Evolutionary conservation across 2,888 invertebrate species (phyloP), one percentile per base, ranked within the genome.

Genomic region (Drosophila kuntzei): DNA sequence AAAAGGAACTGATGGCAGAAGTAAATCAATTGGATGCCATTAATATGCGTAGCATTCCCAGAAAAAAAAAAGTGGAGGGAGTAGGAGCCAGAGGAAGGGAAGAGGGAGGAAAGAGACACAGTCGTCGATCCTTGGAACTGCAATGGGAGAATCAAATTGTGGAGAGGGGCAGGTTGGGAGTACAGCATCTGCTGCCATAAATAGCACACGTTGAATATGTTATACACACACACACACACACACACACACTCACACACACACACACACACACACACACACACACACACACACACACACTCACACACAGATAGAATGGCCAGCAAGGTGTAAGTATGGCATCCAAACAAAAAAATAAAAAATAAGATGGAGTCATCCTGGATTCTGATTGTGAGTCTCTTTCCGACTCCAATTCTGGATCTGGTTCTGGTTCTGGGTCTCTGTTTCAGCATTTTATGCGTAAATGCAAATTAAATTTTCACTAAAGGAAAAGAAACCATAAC

Each of bases 21-120:
- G 83, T 77, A 72, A 83, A 86, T 84, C 87, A 83, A 84, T 84
- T 77, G 87, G 67, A 77, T 79, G 87, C 66, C 87, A 80, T 86
- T 80, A 80, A 80, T 80, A 83, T 86, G 72, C 87, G 71, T 76
- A 71, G 55, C 80, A 69, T 53, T 65, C 59, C 43, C 41, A 55
- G n/a, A n/a, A 47, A 54, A 46, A 54, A 54, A n/a, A 37, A 50
- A 20, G 16, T 20, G 20, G 20, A 47, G 22, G 37, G 27, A n/a
- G 16, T 3, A n/a, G 22, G 37, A 29, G 43, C n/a, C 6, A 3
- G 20, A 12, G 32, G 12, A 22, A 11, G 20, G 2, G n/a, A 9
- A 16, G 20, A 25, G 32, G 41, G 25, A 11, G 34, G 27, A 6
- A 5, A 32, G 34, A 32, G 44, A 8, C 36, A 27, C 62, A 37